A percentile compares a stretch with the other conserved stretches of the same genome.
Evolutionary conservation across 2,888 invertebrate genomes (phyloP).

Genomic region (Pammene aurita): DNA sequence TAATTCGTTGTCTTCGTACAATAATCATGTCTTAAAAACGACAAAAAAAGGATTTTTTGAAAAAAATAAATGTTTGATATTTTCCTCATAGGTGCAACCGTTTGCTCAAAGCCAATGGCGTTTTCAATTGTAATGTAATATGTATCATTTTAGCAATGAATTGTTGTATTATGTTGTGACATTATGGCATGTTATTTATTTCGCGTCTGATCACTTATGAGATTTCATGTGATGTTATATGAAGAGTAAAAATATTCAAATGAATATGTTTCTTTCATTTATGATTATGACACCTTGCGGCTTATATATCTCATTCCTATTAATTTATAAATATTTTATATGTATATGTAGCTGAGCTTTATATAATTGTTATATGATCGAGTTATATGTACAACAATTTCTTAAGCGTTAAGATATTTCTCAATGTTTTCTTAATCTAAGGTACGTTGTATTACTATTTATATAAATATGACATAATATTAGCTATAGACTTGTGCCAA

Average conservation of each 20-base stretch:
- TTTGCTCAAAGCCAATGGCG: conserved; percentile 72
- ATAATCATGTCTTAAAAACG: conserved; percentile 69
- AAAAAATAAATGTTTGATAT: conserved; percentile 50
- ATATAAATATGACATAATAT: conserved; percentile 52
- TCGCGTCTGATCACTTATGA: conserved; percentile 71
- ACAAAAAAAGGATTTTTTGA: conserved; percentile 58
- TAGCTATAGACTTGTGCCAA: conserved; percentile 72
- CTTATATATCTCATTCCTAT: conserved; percentile 51
- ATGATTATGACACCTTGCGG: conserved; percentile 50
- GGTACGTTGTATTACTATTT: conserved; percentile 45
- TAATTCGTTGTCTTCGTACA: conserved; percentile 59
- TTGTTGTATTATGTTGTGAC: conserved; percentile 53
- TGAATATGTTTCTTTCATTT: conserved; percentile 68
- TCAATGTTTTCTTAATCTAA: conserved; percentile 36
- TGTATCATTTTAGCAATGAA: conserved; percentile 34
- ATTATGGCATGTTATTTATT: conserved; percentile 48
- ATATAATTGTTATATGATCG: conserved; percentile 55
- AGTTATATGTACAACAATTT: conserved; percentile 48
- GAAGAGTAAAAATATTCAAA: conserved; percentile 70
- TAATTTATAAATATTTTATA: conserved; percentile 57
- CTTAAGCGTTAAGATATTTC: conserved; percentile 30
- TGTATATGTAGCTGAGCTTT: conserved; percentile 67
- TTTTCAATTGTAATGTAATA: conserved; percentile 44
- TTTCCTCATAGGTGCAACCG: conserved; percentile 68
- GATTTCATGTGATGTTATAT: conserved; percentile 75